Base-by-base conservation (phyloP, 1,140 invertebrate species). In the Lepidurus arcticus region DNA sequence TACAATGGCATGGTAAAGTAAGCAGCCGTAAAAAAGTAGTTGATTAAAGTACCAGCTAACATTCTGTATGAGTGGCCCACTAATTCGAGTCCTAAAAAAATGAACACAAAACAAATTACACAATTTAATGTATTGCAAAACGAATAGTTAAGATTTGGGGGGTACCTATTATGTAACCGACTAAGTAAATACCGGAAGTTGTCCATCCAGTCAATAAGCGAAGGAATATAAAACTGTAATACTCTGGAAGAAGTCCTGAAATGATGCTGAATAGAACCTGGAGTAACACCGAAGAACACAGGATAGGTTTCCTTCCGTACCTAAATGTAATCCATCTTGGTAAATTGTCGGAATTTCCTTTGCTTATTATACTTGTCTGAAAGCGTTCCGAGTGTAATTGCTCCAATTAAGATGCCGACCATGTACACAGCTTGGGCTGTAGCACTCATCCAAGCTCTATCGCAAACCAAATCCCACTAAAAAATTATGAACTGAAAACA, bases 371-470 rank as follows among this genome's bases (percentile, higher is more conserved):
- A 79, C 53, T 53, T 95, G 84, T 96, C 94, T 1, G 93, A 92
- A 75, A 95, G 84, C 80, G 91, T 89, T n/a, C 93, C 92, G 83
- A 95, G 92, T 45, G 92, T 84, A 45, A 94, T 88, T 74, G 92
- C 92, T 24, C 93, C 93, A 80, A 93, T 80, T 82, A 94, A 88
- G 73, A 93, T 91, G 78, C 94, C 94, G 80, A 91, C 84, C 92
- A 95, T 94, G 83, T 93, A 94, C 65, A 94, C 82, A 1, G 93
- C 89, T 83, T 94, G 92, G 8, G 91, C 89, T n/a, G 88, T 89
- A 10, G 91, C 90, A 78, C 88, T 85, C 77, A 92, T 82, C 85
- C 89, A 92, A 24, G 87, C 86, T 75, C 85, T 86, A 24, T 90
- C 88, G 84, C 93, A 95, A 16, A 94, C 91, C 81, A 94, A 84